A percentile compares a stretch with the other conserved stretches of the same genome.
These are phyloP conservation scores for Drosophila kokeensis DNA, from an alignment of 2,888 invertebrate genomes.

Conservation along the genomic window DNA sequence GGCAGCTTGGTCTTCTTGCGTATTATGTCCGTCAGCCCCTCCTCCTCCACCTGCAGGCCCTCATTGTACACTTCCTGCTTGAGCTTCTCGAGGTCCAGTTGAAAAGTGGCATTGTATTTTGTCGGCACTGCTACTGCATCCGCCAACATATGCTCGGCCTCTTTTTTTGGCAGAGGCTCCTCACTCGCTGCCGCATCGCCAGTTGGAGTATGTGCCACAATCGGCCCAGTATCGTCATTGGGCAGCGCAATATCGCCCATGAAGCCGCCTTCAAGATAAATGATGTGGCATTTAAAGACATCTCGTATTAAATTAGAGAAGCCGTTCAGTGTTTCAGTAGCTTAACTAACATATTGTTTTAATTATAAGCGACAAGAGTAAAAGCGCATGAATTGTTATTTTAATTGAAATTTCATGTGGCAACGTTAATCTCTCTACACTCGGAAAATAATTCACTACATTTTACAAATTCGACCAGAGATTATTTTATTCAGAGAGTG, in stretches of 20 bases:
- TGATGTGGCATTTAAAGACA: conserved; percentile 13
- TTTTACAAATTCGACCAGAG: background rate
- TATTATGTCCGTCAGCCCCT: conserved; percentile 91
- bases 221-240: conserved; percentile 81
- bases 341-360: conserved; percentile 57
- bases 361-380: conserved; percentile 56
- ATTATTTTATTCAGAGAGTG: background rate
- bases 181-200: conserved; percentile 84
- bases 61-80: conserved; percentile 93
- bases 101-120: conserved; percentile 88
- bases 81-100: conserved; percentile 92
- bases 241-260: conserved; percentile 94
- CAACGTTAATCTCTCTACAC: conserved; percentile 10
- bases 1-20: conserved; percentile 90
- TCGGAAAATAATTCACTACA: background rate
- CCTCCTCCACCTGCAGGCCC: conserved; percentile 93
- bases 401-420: conserved; percentile 81
- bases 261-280: conserved; percentile 89
- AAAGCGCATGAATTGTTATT: conserved; percentile 62
- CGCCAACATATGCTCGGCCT: conserved; percentile 57
- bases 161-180: conserved; percentile 24
- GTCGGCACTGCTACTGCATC: conserved; percentile 48
- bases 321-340: background rate
- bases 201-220: conserved; percentile 61
- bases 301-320: conserved; percentile 3